phyloP scores from a whole-genome alignment of 2,888 invertebrate species.

The Vesta saturnalis region DNA sequence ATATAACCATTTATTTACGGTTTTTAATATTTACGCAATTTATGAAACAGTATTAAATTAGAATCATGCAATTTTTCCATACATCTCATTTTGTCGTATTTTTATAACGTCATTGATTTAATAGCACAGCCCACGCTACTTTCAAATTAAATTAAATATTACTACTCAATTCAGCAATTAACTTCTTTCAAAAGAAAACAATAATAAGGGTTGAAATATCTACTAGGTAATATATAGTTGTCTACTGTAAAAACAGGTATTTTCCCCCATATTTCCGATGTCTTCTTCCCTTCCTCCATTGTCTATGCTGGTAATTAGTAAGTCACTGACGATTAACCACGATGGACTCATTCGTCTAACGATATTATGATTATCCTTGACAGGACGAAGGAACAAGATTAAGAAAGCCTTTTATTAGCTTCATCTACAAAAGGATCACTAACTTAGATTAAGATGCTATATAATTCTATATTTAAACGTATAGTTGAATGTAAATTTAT shows the following conservation, averaged over 20 bases:
- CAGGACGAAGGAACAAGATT: slow-evolving; percentile 55
- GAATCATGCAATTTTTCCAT: no score
- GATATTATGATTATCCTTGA: slow-evolving; percentile 62
- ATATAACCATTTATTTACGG: no score
- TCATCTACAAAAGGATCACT: slow-evolving; percentile 23
- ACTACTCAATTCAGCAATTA: no score
- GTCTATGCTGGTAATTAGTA: slow-evolving; percentile 58
- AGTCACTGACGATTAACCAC: slow-evolving; percentile 62
- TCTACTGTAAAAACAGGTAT: slow-evolving; percentile 25
- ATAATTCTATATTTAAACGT: slow-evolving; percentile 2
- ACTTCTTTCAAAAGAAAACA: background rate
- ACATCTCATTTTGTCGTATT: no score
- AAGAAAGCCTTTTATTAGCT: slow-evolving; percentile 49
- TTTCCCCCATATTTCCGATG: slow-evolving; percentile 33
- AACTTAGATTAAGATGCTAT: background rate
- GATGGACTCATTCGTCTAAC: slow-evolving; percentile 63
- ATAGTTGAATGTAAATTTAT: background rate
- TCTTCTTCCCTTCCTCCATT: slow-evolving; percentile 36
- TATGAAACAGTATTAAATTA: no score
- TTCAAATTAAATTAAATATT: background rate
- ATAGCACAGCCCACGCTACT: no score
- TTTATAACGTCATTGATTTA: no score
- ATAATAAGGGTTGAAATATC: slow-evolving; percentile 1
- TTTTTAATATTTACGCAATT: no score
- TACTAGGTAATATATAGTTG: background rate